Conservation (phyloP, 2,113 vertebrate genomes). For the Onychostruthus taczanowskii region DNA sequence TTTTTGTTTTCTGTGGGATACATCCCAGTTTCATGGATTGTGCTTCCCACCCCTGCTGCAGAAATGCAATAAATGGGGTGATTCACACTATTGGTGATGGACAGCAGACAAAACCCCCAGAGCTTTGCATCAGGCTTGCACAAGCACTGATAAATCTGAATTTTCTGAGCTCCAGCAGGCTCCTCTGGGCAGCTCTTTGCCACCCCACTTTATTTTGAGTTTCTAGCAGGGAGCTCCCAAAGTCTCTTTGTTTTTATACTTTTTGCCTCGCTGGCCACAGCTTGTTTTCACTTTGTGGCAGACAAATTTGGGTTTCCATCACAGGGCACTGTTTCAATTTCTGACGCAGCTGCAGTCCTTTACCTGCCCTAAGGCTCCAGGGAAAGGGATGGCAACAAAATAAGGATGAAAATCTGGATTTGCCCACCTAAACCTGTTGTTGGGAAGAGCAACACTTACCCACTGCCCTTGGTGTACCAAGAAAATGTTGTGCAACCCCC, state of each 20-base stretch:
- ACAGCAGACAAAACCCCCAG: background rate
- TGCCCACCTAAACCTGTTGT: background rate
- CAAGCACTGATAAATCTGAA: background rate
- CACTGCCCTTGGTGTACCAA: background rate
- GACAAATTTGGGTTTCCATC: background rate
- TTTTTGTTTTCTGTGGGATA: conserved; percentile 2
- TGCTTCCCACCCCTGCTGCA: background rate
- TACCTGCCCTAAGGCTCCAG: background rate
- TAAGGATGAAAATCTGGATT: background rate
- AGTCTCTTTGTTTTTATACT: background rate
- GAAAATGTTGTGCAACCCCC: background rate
- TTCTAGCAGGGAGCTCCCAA: background rate
- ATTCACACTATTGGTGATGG: background rate
- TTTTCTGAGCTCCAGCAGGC: background rate
- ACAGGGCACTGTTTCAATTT: background rate
- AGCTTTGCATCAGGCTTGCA: background rate
- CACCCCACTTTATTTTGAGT: background rate
- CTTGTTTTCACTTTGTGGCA: background rate
- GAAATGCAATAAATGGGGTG: background rate
- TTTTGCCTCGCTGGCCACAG: background rate
- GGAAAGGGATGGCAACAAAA: background rate
- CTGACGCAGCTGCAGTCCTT: background rate
- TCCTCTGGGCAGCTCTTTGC: background rate
- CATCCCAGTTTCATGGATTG: background rate
- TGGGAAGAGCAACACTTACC: background rate